Evolutionary conservation across 2,888 invertebrate species (phyloP), one percentile per base, ranked within the genome.

Genomic region (Pherbina coryleti): DNA sequence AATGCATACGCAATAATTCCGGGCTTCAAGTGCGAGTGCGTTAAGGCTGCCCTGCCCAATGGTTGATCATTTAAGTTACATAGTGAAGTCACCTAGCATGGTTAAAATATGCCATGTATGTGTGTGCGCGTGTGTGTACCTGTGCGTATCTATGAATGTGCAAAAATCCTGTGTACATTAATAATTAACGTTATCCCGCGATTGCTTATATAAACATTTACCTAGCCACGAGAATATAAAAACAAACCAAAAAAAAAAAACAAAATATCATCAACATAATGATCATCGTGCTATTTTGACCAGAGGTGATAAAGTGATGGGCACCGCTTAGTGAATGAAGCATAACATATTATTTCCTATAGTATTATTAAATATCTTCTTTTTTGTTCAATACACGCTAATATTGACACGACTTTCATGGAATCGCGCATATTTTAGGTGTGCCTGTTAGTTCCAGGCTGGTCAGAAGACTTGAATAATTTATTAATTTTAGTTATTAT

Each of bases 161-260:
- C 72, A 55, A 28, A 75, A 75, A 64, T 44, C 73, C 51, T 73
- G 73, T 76, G n/a, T 70, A 49, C 44, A 28, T 69, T 73, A 49
- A 11, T 17, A 76, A 70, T 79, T 79, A 79, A 55, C 76, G 72
- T 76, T 51, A 53, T 25, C 66, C 49, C 69, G 79, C 70, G 79
- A 79, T 76, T 74, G 76, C 22, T 78, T 71, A 67, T 60, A 57
- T 44, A 78, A 67, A 67, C 60, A 75, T 66, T 72, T 53, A 7
- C 17, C 25, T 28, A 25, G 64, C 64, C 34, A 64, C 28, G 64
- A 31, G 64, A 64, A 64, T 14, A 11, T 55, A 7, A 53, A 9
- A 55, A 8, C 19, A 2, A 55, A 17, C 5, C 1, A 55, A n/a
- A 25, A 62, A 11, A 67, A 37, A 31, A 3, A 66, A 66, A 34